Conservation (phyloP, 2,797 vertebrate genomes). For the Carduelis carduelis region DNA sequence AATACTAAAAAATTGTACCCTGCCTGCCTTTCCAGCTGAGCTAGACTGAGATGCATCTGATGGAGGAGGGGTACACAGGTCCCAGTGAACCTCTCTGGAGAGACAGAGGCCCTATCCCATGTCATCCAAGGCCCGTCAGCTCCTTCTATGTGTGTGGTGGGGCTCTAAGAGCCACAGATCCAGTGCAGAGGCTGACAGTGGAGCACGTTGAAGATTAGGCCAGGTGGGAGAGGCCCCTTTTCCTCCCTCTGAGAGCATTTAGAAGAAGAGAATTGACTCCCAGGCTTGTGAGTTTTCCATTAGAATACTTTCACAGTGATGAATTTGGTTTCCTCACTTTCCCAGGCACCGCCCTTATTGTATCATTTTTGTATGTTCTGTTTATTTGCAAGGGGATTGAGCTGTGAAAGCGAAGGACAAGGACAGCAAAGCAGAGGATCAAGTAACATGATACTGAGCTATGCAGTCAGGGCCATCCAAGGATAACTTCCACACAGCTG, state of each 20-base stretch:
- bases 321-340: not conserved
- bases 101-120: not conserved
- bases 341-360: not conserved
- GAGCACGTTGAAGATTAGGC: not conserved
- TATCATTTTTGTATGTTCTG: not conserved
- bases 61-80: not conserved
- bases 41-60: not conserved
- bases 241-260: not conserved
- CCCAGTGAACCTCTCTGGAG: not conserved
- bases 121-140: not conserved
- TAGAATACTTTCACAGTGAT: not conserved
- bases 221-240: not conserved
- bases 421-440: not conserved
- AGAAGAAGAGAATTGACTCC: not conserved
- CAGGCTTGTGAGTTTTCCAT: not conserved
- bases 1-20: not conserved
- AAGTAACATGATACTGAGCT: not conserved
- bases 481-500: not conserved
- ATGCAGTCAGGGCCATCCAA: not conserved
- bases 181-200: not conserved
- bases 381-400: not conserved
- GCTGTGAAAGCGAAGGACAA: not conserved
- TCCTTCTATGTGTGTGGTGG: not conserved
- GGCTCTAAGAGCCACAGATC: not conserved
- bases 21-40: not conserved